Percentiles rank a stretch among this genome's conserved stretches.
Evolutionary conservation across 2,797 vertebrate species (phyloP).

Genomic region (Hybognathus amarus): DNA sequence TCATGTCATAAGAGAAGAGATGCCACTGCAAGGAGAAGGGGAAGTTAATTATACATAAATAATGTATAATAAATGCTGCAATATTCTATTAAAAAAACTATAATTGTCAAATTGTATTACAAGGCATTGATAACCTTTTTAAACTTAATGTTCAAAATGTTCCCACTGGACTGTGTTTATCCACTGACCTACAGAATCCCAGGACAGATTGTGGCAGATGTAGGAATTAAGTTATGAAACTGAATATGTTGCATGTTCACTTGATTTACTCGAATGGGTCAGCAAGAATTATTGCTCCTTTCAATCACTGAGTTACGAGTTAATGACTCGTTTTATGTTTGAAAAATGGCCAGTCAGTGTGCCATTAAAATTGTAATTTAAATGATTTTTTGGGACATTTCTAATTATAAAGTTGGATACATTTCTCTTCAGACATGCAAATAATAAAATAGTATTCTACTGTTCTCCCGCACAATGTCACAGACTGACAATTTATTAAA

Average conservation of each 20-base stretch:
- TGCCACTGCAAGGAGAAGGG: background rate
- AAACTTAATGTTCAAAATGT: background rate
- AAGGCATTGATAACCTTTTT: background rate
- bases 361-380: background rate
- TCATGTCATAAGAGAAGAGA: background rate
- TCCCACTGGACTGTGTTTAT: background rate
- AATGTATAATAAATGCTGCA: background rate
- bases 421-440: background rate
- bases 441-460: background rate
- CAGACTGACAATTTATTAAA: background rate
- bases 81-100: background rate
- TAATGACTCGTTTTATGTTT: slow-evolving; percentile 5
- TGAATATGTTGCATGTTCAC: background rate
- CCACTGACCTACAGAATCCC: background rate
- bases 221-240: background rate
- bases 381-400: background rate
- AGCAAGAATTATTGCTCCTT: slow-evolving; percentile 8
- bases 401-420: background rate
- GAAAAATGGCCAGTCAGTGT: background rate
- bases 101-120: background rate
- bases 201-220: background rate
- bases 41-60: background rate
- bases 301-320: background rate
- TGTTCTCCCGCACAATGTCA: background rate
- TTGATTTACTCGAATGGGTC: background rate